Conservation (phyloP, 2,888 invertebrate species). For the Schizaphis graminum region DNA sequence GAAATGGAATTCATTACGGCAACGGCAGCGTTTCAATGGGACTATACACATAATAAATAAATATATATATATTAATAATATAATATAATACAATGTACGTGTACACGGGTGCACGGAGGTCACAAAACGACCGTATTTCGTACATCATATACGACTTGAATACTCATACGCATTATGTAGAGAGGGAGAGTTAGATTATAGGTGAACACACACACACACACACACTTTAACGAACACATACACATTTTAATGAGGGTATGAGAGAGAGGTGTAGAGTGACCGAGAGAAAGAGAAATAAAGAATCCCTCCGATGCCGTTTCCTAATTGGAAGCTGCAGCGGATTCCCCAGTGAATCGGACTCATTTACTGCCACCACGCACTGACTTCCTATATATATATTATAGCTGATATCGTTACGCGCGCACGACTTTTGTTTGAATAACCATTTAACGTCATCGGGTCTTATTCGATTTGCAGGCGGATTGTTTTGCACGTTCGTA, state of each 20-base stretch:
- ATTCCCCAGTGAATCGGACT: not conserved
- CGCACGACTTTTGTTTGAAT: not conserved
- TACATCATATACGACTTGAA: not conserved
- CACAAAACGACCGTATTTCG: not conserved
- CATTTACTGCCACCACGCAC: not conserved
- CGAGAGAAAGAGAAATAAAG: not conserved
- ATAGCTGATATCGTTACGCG: not conserved
- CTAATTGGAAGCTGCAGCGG: not conserved
- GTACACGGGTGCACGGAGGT: not conserved
- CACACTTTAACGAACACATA: not conserved
- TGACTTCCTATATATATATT: not conserved
- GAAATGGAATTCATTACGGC: conserved; percentile 34
- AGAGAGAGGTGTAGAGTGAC: not conserved
- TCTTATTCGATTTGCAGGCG: not conserved
- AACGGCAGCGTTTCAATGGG: not conserved
- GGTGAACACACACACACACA: not conserved
- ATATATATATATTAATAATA: not conserved
- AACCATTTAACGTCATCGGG: conserved; percentile 1
- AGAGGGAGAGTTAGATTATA: not conserved
- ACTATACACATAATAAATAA: not conserved
- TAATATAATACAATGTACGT: not conserved
- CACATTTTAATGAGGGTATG: not conserved
- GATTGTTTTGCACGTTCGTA: not conserved
- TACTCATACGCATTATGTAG: not conserved
- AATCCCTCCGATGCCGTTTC: not conserved